Conservation (phyloP, 2,888 invertebrate species). For the Spisula solida region DNA sequence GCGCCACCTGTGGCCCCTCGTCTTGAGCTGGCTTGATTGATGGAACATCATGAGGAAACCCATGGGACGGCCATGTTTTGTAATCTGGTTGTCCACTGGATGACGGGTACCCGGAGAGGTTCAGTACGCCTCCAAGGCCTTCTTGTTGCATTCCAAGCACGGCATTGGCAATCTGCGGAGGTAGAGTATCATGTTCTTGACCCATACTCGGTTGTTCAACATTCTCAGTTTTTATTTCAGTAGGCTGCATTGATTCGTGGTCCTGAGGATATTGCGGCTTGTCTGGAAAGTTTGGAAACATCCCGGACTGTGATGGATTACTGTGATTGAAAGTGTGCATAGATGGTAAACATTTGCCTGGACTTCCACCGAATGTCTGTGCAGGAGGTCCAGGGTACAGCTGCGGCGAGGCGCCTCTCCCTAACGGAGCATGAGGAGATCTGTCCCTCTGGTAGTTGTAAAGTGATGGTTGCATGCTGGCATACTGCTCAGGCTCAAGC, state of each 20-base stretch:
- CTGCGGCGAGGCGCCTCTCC: slow-evolving; percentile 45
- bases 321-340: slow-evolving; percentile 37
- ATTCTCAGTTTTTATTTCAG: slow-evolving; percentile 25
- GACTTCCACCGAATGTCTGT: slow-evolving; percentile 59
- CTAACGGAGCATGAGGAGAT: slow-evolving; percentile 32
- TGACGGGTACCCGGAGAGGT: slow-evolving; percentile 18
- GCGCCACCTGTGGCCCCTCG: slow-evolving; percentile 19
- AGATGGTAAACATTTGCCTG: slow-evolving; percentile 48
- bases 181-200: slow-evolving; percentile 52
- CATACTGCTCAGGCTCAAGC: slow-evolving; percentile 58
- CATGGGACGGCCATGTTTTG: slow-evolving; percentile 27
- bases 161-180: slow-evolving; percentile 59
- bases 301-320: slow-evolving; percentile 34
- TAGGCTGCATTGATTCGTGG: slow-evolving; percentile 10
- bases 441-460: slow-evolving; percentile 56
- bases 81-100: slow-evolving; percentile 27
- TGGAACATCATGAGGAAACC: slow-evolving; percentile 26
- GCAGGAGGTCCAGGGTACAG: slow-evolving; percentile 63
- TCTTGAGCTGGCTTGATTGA: slow-evolving; percentile 15
- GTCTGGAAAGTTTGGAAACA: slow-evolving; percentile 39
- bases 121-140: slow-evolving; percentile 42
- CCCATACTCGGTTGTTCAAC: background rate
- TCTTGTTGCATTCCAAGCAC: slow-evolving; percentile 64
- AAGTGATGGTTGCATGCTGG: slow-evolving; percentile 60
- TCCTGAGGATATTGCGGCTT: slow-evolving; percentile 19